Evolutionary conservation across 2,888 invertebrate species (phyloP), one percentile per base, ranked within the genome.

Genomic region (Zele albiditarsus): DNA sequence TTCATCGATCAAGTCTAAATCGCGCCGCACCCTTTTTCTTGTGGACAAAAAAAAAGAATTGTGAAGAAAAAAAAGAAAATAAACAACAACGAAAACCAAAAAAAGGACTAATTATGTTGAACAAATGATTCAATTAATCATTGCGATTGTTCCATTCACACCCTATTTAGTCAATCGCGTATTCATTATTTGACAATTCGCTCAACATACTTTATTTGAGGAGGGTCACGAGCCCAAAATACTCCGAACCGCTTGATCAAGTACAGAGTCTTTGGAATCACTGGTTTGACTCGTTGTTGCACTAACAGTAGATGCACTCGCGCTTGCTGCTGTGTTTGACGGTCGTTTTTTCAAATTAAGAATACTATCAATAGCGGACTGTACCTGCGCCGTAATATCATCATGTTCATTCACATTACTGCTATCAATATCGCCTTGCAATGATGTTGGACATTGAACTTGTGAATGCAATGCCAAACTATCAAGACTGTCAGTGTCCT

Each of bases 311-410:
- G 33, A 71, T 57, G 71, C 65, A 6, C 69, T 25, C n/a, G 73
- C 74, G 58, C 79, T 76, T 25, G 84, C 75, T 46, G 81, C 77
- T 23, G 82, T 79, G 23, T 82, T 86, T 66, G 85, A 78, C 62
- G 88, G 88, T 73, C 87, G 81, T 78, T 89, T 87, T 85, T 94
- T 94, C 81, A 94, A 90, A 89, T 94, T 94, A 78, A 95, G 90
- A 84, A 95, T 95, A 85, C 94, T 94, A 87, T 95, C 94, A 82
- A 95, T 95, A 79, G 95, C 95, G 85, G 93, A 94, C 88, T 95
- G 94, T 78, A 95, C 95, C 88, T 95, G 94, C 38, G 94, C 93
- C 80, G 94, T 94, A 76, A 94, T 93, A 82, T 93, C 93, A 82
- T 94, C 93, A 82, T 92, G 92, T 49, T 89, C 88, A 71, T 87